Percentiles rank a stretch among this genome's conserved stretches.
phyloP scores from a whole-genome alignment of 2,888 invertebrate species.

The Teleiodes luculella region DNA sequence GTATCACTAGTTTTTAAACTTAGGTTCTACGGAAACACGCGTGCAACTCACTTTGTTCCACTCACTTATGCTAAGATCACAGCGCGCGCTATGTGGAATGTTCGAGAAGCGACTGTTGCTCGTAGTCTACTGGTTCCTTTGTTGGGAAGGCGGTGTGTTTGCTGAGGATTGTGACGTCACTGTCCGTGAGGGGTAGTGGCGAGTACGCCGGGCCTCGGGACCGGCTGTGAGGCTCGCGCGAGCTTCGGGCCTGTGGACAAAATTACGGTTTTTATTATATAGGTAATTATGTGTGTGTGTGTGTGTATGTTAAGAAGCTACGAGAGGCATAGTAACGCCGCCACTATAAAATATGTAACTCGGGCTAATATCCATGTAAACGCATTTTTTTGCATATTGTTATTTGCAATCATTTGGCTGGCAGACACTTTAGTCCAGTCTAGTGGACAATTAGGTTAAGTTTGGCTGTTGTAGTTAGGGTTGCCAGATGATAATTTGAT shows the following conservation, averaged over 20 bases:
- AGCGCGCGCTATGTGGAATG: conserved; percentile 64
- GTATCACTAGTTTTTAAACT: conserved; percentile 12
- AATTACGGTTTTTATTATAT: too few relatives aligned
- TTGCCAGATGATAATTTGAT: too few relatives aligned
- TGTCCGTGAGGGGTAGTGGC: conserved; percentile 59
- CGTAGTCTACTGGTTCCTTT: conserved; percentile 26
- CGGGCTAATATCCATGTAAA: too few relatives aligned
- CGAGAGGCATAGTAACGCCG: too few relatives aligned
- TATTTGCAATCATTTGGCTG: too few relatives aligned
- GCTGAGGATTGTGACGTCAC: conserved; percentile 51
- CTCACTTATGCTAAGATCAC: conserved; percentile 52
- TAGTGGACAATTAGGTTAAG: too few relatives aligned
- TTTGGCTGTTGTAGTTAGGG: too few relatives aligned
- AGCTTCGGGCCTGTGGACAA: conserved; percentile 33
- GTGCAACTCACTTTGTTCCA: conserved; percentile 20
- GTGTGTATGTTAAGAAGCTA: too few relatives aligned
- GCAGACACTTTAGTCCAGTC: too few relatives aligned
- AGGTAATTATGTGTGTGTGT: too few relatives aligned
- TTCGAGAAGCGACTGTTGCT: conserved; percentile 55
- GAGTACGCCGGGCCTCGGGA: conserved; percentile 47
- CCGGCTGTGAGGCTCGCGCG: conserved; percentile 31
- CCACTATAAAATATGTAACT: too few relatives aligned
- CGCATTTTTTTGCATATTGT: too few relatives aligned
- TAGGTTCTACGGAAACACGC: conserved; percentile 16
- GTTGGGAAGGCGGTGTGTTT: conserved; percentile 40